Evolutionary conservation across 2,113 vertebrate genomes (phyloP), one percentile per base, ranked within the genome.

Genomic region (Atlantisia rogersi): DNA sequence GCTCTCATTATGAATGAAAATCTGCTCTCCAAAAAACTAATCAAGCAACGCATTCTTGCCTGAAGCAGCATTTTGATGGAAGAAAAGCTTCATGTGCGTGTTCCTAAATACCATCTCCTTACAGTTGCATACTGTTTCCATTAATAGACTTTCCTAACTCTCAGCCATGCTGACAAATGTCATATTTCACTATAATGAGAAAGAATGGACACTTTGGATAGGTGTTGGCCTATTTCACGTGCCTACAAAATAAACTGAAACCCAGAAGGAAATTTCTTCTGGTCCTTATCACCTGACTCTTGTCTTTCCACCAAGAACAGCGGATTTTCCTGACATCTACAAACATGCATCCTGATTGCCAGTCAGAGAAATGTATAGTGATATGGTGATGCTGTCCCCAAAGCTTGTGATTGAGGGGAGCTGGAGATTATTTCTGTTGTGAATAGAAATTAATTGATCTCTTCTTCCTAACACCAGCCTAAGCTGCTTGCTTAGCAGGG

Each of bases 1-100:
- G 52, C 81, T 92, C 89, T 93, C 46, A 46, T 95, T 96, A 87
- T 63, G 82, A 97, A 96, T 89, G 59, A 95, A 96, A 95, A 95
- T 91, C 89, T 91, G 82, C 50, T 96, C 80, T 85, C 93, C 90
- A 89, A 87, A 96, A 94, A 93, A 88, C 85, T 86, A 82, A 94
- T 92, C 88, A 93, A 93, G 88, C 44, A 77, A 64, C 16, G 16
- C 40, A 59, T 78, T 85, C 69, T 94, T 53, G 92, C 95, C 88
- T 10, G 26, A 86, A 96, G 95, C 77, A 83, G 58, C 62, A 53
- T 94, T 94, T 69, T 91, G 93, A 96, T 48, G 82, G 88, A 80
- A 94, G 67, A 87, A 86, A 93, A 84, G 21, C 73, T 94, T 91
- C 40, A 73, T 82, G 40, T 68, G 62, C 48, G 12, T n/a, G 10